Percentiles rank a stretch among this genome's conserved stretches.
phyloP scores from a whole-genome alignment of 35 echinoderm and acorn worm genomes.

The Eucidaris tribuloides region DNA sequence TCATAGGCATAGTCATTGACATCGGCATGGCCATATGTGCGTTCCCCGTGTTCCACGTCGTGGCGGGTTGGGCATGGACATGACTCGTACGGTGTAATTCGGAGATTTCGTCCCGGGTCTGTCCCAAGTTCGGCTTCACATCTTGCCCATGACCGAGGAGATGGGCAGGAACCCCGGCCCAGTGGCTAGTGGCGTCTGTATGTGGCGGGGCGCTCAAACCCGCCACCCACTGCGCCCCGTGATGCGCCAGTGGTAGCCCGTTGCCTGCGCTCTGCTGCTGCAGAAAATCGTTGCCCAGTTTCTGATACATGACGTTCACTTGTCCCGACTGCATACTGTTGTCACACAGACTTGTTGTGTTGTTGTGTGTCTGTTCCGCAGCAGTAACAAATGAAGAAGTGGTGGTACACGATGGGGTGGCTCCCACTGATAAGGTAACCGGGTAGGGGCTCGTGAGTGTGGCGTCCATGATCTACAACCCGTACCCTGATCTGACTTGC shows the following conservation, averaged over 20 bases:
- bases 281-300: conserved; percentile 85
- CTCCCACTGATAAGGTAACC: conserved; percentile 28
- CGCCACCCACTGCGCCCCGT: conserved; percentile 76
- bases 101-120: conserved; percentile 78
- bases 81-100: conserved; percentile 75
- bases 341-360: conserved; percentile 38
- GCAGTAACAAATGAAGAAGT: not conserved
- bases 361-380: conserved; percentile 39
- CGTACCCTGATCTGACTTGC: conserved; percentile 87
- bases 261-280: conserved; percentile 63
- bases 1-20: conserved; percentile 84
- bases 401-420: conserved; percentile 23
- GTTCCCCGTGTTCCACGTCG: conserved; percentile 67
- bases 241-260: conserved; percentile 77
- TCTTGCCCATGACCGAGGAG: conserved; percentile 70
- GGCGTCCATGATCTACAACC: conserved; percentile 34
- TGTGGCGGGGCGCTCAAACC: conserved; percentile 72
- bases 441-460: conserved; percentile 43
- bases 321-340: conserved; percentile 71
- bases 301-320: conserved; percentile 98
- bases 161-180: conserved; percentile 60
- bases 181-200: conserved; percentile 47
- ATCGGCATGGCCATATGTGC: conserved; percentile 92
- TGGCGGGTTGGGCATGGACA: conserved; percentile 46
- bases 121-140: conserved; percentile 79